Conservation (phyloP, 2,113 vertebrate species). For the Mugil cephalus region DNA sequence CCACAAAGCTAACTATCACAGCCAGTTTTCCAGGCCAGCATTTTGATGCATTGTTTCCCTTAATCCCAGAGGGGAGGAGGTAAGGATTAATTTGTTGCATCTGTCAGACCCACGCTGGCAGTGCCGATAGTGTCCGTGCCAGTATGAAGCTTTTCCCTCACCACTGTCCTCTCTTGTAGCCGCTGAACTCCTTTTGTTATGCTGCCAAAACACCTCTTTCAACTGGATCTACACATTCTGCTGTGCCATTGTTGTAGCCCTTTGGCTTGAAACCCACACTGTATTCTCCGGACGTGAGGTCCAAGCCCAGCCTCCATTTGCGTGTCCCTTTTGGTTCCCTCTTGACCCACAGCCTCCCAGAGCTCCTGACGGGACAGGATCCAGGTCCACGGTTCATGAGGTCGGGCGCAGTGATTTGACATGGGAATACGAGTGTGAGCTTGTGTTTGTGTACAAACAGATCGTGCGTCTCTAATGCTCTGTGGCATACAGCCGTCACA, state of each 20-base stretch:
- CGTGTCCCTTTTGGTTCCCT: constrained; percentile 46
- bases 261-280: constrained; percentile 54
- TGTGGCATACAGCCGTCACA: constrained; percentile 46
- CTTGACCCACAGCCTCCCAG: constrained; percentile 60
- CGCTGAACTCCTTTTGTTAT: constrained; percentile 58
- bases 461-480: constrained; percentile 53
- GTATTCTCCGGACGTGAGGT: constrained; percentile 30
- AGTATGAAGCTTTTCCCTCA: constrained; percentile 61
- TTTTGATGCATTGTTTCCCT: constrained; percentile 74
- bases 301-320: constrained; percentile 27
- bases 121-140: constrained; percentile 67
- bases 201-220: constrained; percentile 68
- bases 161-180: constrained; percentile 58
- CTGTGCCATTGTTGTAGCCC: constrained; percentile 56
- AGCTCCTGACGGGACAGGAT: constrained; percentile 52
- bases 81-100: constrained; percentile 79
- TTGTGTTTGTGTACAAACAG: constrained; percentile 62
- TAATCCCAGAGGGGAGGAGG: constrained; percentile 66
- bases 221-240: constrained; percentile 65
- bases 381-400: constrained; percentile 56
- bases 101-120: constrained; percentile 72
- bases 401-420: constrained; percentile 71
- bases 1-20: constrained; percentile 58
- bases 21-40: constrained; percentile 49
- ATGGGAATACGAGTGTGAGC: constrained; percentile 49